Evolutionary conservation across 1,140 invertebrate genomes (phyloP).

Genomic region (Papilio helenus): DNA sequence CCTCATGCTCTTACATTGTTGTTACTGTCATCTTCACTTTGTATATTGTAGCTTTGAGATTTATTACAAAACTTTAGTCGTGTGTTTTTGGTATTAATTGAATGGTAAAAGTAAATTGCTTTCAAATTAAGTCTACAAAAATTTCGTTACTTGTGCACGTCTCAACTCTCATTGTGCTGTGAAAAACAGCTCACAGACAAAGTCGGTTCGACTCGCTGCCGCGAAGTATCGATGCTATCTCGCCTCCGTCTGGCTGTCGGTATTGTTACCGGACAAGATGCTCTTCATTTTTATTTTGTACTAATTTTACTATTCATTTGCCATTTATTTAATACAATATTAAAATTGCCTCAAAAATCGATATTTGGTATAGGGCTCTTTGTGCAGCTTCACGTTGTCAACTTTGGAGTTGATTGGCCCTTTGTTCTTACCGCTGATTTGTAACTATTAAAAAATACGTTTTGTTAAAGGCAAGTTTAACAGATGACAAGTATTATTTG

Average conservation of each 20-base stretch:
- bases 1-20: conserved; percentile 15
- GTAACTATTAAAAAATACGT: no score
- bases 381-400: no score
- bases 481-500: no score
- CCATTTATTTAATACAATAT: no score
- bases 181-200: background rate
- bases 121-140: background rate
- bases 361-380: no score
- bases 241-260: background rate
- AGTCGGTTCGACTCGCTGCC: background rate
- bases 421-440: no score
- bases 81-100: background rate
- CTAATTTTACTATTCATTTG: background rate
- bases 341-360: no score
- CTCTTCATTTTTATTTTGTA: background rate
- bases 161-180: conserved; percentile 1
- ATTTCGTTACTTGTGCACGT: conserved; percentile 3
- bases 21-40: background rate
- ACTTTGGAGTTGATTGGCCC: no score
- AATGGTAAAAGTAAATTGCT: background rate
- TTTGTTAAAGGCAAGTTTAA: no score
- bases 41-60: background rate
- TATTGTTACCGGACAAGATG: background rate
- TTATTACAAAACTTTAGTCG: background rate
- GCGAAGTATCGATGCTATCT: background rate